These are phyloP conservation scores for Papilio polyxenes DNA, from an alignment of 1,140 invertebrate genomes.

Conservation along the genomic window DNA sequence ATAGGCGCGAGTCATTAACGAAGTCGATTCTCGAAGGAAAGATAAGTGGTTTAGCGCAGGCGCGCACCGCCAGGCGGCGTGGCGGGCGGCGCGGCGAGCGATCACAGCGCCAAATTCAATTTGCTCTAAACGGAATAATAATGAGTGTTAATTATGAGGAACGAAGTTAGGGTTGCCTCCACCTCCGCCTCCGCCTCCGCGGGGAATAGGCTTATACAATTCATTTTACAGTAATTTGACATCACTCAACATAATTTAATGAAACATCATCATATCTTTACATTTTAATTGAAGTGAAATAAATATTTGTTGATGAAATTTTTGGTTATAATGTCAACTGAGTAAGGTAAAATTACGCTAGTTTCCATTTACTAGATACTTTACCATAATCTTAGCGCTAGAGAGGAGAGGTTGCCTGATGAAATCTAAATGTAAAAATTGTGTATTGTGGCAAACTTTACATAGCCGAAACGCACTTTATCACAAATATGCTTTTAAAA, in stretches of 20 bases:
- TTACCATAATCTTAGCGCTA: no score
- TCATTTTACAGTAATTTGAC: conserved; percentile 19
- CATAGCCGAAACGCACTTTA: no score
- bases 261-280: not conserved
- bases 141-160: conserved; percentile 23
- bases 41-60: not conserved
- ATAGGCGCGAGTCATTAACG: not conserved
- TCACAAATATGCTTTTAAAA: no score
- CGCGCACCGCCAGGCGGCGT: not conserved
- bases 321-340: no score
- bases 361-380: no score
- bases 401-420: no score
- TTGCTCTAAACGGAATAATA: conserved; percentile 25
- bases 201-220: not conserved
- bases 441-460: no score
- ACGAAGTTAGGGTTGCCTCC: conserved; percentile 17
- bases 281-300: not conserved
- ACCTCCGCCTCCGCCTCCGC: not conserved
- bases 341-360: no score
- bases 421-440: no score
- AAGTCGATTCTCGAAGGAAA: conserved; percentile 1
- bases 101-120: conserved; percentile 16
- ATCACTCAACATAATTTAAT: conserved; percentile 18
- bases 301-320: not conserved
- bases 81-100: not conserved